These are phyloP conservation scores for Ryuthela nishihirai DNA, from an alignment of 2,888 invertebrate species.

Conservation along the genomic window DNA sequence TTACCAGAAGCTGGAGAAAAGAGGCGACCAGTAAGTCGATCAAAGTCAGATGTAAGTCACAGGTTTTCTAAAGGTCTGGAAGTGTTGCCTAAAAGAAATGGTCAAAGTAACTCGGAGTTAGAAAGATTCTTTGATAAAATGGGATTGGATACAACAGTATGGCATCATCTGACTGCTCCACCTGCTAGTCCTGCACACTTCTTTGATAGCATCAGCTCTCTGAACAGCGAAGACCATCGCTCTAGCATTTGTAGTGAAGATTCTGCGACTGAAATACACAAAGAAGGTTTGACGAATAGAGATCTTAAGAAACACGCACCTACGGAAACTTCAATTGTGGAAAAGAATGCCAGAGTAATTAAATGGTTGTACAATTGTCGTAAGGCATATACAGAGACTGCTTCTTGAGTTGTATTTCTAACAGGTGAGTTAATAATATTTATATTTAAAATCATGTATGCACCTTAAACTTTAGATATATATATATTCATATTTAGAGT, in stretches of 20 bases:
- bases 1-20: background rate
- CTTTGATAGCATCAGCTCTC: slow-evolving; percentile 83
- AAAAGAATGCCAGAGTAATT: slow-evolving; percentile 91
- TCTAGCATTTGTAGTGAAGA: slow-evolving; percentile 28
- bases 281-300: slow-evolving; percentile 16
- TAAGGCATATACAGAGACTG: too few relatives aligned
- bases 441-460: too few relatives aligned
- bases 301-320: slow-evolving; percentile 20
- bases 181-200: slow-evolving; percentile 55
- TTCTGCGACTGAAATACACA: slow-evolving; percentile 11
- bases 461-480: too few relatives aligned
- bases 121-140: slow-evolving; percentile 88
- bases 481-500: too few relatives aligned
- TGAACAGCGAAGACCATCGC: slow-evolving; percentile 61
- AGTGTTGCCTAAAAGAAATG: slow-evolving; percentile 6
- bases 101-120: slow-evolving; percentile 57
- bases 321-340: slow-evolving; percentile 67
- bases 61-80: slow-evolving; percentile 55
- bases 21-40: slow-evolving; percentile 68
- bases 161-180: slow-evolving; percentile 46
- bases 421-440: too few relatives aligned
- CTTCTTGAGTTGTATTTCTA: too few relatives aligned
- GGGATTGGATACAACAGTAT: slow-evolving; percentile 67
- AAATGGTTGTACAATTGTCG: slow-evolving; percentile 96
- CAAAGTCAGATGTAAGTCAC: slow-evolving; percentile 81